These are phyloP conservation scores for Lampris megalopsis DNA, from an alignment of 2,113 vertebrate genomes.

Conservation along the genomic window DNA sequence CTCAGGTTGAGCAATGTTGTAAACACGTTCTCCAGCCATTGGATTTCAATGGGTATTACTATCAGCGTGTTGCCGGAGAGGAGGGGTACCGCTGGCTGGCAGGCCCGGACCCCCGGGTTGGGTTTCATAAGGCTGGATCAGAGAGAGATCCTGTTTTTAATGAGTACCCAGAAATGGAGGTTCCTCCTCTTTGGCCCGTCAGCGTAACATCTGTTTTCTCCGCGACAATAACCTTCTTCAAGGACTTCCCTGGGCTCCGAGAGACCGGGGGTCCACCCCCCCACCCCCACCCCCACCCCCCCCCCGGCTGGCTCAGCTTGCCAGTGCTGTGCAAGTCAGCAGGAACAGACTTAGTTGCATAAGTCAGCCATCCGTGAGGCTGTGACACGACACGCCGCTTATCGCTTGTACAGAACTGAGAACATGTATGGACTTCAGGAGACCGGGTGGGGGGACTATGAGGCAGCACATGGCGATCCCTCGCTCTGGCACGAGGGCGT, in stretches of 20 bases:
- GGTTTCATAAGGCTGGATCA: neutral
- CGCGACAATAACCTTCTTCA: slow-evolving; percentile 18
- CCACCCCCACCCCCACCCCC: slow-evolving; percentile 10
- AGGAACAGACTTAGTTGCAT: slow-evolving; percentile 69
- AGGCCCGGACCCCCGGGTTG: no score
- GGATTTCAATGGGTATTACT: neutral
- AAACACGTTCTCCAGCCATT: neutral
- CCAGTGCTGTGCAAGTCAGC: slow-evolving; percentile 66
- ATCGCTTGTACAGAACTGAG: slow-evolving; percentile 66
- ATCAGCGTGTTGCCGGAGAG: neutral
- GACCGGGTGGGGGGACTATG: slow-evolving; percentile 20
- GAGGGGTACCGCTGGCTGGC: neutral
- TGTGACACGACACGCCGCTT: slow-evolving; percentile 52
- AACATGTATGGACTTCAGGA: slow-evolving; percentile 64
- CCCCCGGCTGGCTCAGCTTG: slow-evolving; percentile 52
- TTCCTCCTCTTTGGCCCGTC: neutral
- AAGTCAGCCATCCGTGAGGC: slow-evolving; percentile 50
- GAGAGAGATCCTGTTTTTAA: neutral
- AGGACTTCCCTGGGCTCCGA: slow-evolving; percentile 21
- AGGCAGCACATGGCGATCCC: slow-evolving; percentile 66
- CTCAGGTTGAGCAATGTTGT: neutral
- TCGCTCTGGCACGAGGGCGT: slow-evolving; percentile 56
- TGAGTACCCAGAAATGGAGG: neutral
- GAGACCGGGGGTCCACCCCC: slow-evolving; percentile 35
- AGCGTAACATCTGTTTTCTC: neutral